Conservation (phyloP, 2,113 vertebrate species). For the Acrocephalus kingi region DNA sequence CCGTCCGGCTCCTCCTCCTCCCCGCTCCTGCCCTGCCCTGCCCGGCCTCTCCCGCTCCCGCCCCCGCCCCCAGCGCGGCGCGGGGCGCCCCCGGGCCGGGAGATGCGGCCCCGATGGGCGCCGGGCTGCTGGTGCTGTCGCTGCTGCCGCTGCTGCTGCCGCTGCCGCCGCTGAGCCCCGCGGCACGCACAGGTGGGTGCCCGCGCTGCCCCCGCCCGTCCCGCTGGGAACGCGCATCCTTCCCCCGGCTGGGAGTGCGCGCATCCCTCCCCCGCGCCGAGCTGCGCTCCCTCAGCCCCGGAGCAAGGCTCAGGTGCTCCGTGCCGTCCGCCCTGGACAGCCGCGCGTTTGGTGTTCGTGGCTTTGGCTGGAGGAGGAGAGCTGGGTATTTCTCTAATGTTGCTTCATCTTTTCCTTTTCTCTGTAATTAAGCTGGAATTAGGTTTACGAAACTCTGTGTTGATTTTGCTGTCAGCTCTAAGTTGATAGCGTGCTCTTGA, state of each 20-base stretch:
- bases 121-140: background rate
- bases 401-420: background rate
- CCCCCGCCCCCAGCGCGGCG: background rate
- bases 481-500: background rate
- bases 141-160: background rate
- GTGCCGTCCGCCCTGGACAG: rapidly evolving
- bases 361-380: background rate
- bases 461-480: background rate
- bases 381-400: background rate
- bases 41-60: background rate
- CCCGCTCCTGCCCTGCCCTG: background rate
- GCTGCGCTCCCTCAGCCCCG: background rate
- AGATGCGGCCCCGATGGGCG: conserved; percentile 53
- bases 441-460: background rate
- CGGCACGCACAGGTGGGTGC: conserved; percentile 14
- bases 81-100: background rate
- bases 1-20: background rate
- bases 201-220: background rate
- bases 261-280: background rate
- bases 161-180: background rate
- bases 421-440: rapidly evolving
- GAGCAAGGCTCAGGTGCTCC: rapidly evolving
- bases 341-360: rapidly evolving
- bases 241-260: background rate
- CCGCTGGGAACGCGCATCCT: background rate